These are phyloP conservation scores for Nineta flava DNA, from an alignment of 2,888 invertebrate species.

Conservation along the genomic window DNA sequence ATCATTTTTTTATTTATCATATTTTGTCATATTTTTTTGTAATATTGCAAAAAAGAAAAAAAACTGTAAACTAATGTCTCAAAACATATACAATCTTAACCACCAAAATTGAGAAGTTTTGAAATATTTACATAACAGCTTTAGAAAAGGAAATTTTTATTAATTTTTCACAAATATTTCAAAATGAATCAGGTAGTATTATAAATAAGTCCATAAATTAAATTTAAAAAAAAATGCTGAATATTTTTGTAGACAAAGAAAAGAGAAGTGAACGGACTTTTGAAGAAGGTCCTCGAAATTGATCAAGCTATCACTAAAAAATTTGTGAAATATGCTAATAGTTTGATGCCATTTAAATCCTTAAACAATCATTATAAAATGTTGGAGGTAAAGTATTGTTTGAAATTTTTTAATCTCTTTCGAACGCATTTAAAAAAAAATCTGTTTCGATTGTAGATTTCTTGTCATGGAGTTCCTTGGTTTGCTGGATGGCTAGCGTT, in stretches of 20 bases:
- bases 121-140: too few relatives aligned
- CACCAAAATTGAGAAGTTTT: too few relatives aligned
- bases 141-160: too few relatives aligned
- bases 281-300: slow-evolving; percentile 27
- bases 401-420: background rate
- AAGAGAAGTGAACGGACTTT: slow-evolving; percentile 1
- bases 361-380: slow-evolving; percentile 36
- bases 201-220: too few relatives aligned
- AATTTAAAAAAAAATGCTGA: background rate
- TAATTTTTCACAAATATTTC: background rate
- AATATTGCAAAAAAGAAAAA: too few relatives aligned
- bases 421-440: background rate
- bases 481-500: slow-evolving; percentile 58
- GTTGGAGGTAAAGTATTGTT: slow-evolving; percentile 35
- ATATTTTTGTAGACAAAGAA: background rate
- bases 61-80: too few relatives aligned
- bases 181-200: background rate
- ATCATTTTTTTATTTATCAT: too few relatives aligned
- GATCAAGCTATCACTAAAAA: slow-evolving; percentile 36
- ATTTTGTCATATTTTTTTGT: too few relatives aligned
- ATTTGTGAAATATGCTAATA: slow-evolving; percentile 32
- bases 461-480: slow-evolving; percentile 85
- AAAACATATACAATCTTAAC: too few relatives aligned
- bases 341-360: slow-evolving; percentile 31
- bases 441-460: slow-evolving; percentile 37